A percentile compares a stretch with the other conserved stretches of the same genome.
These are phyloP conservation scores for Melitaea athalia DNA, from an alignment of 2,888 invertebrate genomes.

Conservation along the genomic window DNA sequence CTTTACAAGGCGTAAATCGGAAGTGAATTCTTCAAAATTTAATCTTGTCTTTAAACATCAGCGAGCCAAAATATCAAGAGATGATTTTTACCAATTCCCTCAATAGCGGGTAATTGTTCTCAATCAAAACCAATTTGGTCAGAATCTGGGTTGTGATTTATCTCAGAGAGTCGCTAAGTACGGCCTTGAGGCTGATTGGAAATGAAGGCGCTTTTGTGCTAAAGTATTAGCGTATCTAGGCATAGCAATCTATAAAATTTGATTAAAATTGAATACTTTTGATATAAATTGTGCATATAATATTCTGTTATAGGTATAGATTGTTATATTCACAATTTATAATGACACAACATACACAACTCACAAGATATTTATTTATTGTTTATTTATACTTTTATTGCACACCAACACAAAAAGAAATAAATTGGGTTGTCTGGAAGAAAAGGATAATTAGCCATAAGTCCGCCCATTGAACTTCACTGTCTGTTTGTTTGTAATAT, in stretches of 20 bases:
- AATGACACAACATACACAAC: too few relatives aligned
- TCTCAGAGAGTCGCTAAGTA: conserved; percentile 38
- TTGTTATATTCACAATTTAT: too few relatives aligned
- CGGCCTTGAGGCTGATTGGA: conserved; percentile 52
- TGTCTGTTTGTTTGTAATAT: too few relatives aligned
- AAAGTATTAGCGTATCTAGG: neutral
- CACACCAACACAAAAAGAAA: too few relatives aligned
- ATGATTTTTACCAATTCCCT: conserved; percentile 27
- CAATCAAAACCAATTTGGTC: conserved; percentile 50
- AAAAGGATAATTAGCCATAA: too few relatives aligned
- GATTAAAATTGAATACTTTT: too few relatives aligned
- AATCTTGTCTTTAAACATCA: neutral
- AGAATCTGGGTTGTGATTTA: conserved; percentile 50
- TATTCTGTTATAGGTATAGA: too few relatives aligned
- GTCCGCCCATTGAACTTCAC: too few relatives aligned
- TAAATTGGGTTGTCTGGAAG: too few relatives aligned
- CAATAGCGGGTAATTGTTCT: conserved; percentile 29
- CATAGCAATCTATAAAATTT: neutral
- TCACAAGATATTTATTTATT: too few relatives aligned
- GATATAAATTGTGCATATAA: too few relatives aligned
- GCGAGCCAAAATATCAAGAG: conserved; percentile 1
- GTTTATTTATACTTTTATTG: too few relatives aligned
- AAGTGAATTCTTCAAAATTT: neutral
- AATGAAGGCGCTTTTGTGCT: conserved; percentile 56
- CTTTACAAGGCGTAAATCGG: neutral